A percentile compares a stretch with the other conserved stretches of the same genome.
phyloP scores from a whole-genome alignment of 64 coral and sea anemone genomes.

The Dendrophyllia cribrosa region DNA sequence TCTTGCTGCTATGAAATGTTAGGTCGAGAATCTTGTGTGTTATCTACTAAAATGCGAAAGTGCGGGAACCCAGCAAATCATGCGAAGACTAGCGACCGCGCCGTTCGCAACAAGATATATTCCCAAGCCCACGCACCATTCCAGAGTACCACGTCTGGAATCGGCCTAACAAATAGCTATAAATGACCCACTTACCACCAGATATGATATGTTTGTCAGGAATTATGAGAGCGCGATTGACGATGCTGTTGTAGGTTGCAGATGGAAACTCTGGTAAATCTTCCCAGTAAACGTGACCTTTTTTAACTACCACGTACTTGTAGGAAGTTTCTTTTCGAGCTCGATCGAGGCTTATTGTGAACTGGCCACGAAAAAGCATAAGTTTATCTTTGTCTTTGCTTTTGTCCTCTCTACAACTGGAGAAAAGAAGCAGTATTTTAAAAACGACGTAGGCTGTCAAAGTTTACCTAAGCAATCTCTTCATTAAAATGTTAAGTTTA shows the following conservation, averaged over 20 bases:
- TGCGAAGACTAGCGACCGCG: too few relatives aligned
- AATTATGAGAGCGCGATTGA: not conserved
- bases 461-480: too few relatives aligned
- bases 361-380: not conserved
- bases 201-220: not conserved
- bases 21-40: too few relatives aligned
- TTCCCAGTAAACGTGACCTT: not conserved
- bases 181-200: not conserved
- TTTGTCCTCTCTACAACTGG: not conserved
- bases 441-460: too few relatives aligned
- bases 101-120: too few relatives aligned
- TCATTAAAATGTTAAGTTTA: too few relatives aligned
- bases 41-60: too few relatives aligned
- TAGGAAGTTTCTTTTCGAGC: not conserved
- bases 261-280: not conserved
- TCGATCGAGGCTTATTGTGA: conserved; percentile 7
- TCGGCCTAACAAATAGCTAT: too few relatives aligned
- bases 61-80: too few relatives aligned
- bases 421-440: not conserved
- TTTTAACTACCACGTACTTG: conserved; percentile 13
- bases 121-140: too few relatives aligned
- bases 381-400: conserved; percentile 13
- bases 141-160: too few relatives aligned
- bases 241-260: fast-evolving
- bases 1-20: too few relatives aligned